Evolutionary conservation across 30 jellyfish, hydroid and myxozoan genomes (phyloP), one percentile per base, ranked within the genome.

Genomic region (Hydractinia echinata): DNA sequence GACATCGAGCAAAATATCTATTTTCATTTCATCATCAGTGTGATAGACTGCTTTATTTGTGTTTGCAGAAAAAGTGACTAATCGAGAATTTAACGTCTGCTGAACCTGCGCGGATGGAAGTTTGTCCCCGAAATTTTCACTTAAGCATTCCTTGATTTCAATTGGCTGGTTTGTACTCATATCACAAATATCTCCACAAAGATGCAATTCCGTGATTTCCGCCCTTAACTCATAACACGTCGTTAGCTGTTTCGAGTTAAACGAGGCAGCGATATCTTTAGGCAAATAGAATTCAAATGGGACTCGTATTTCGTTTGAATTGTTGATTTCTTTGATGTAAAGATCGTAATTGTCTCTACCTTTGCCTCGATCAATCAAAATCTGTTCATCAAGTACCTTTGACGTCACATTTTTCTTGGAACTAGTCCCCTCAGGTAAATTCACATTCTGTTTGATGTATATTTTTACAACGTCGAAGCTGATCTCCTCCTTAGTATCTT

Each of bases 131-230:
- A 64, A 64, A 64, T 13, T 64, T 6, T 64, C 74, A 71, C 39
- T 7, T 52, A 50, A 15, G 18, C 2, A 9, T 15, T 71, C 81
- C 10, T 20, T 71, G n/a, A 71, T 50, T 71, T 71, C 81, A n/a
- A 71, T 50, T 20, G 81, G 81, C 51, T 20, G 81, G n/a, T 52
- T 71, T 0, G 61, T 50, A 58, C 39, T 71, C 81, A 71, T 30
- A 71, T 71, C 81, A 71, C 81, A 71, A 48, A 71, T 15, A 19
- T 71, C 81, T 20, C 81, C 81, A 20, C 81, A 71, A 52, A 71
- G 81, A 20, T 71, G 30, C 53, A 71, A 15, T n/a, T n/a, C 60
- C n/a, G 39, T 50, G 60, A 71, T 19, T 15, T 71, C 81, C n/a
- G 81, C 81, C 8, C 61, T 11, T 71, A 71, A 30, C 81, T 71